Evolutionary conservation across 2,888 invertebrate species (phyloP).

Genomic region (Itoplectis maculator): DNA sequence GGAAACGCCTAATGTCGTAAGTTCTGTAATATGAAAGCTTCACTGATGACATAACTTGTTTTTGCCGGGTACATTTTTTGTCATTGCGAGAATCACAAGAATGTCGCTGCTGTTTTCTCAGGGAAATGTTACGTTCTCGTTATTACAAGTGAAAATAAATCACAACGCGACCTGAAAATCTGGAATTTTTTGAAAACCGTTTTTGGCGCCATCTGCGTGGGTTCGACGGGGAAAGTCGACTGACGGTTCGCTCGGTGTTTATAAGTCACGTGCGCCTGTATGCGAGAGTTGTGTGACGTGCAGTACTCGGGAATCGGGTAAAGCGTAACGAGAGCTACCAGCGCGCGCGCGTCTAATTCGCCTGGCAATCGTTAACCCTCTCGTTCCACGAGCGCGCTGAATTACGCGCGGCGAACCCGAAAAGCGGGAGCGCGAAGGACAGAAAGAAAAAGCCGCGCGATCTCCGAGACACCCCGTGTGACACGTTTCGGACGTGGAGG

Average conservation of each 20-base stretch:
- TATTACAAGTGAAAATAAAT: too few species aligned
- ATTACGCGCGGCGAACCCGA: not conserved
- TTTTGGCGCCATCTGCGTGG: constrained; percentile 53
- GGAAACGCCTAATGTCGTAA: too few species aligned
- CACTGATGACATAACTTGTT: too few species aligned
- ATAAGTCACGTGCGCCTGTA: not conserved
- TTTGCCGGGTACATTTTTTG: too few species aligned
- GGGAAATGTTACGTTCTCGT: too few species aligned
- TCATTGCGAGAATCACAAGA: too few species aligned
- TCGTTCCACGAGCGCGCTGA: not conserved
- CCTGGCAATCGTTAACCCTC: constrained; percentile 5
- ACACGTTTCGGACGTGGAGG: not conserved
- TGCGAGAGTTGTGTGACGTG: constrained; percentile 7
- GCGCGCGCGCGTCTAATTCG: constrained; percentile 19
- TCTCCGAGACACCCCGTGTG: not conserved
- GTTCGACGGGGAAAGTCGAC: constrained; percentile 11
- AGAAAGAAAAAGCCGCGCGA: not conserved
- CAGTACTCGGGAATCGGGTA: not conserved
- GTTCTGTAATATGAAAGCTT: too few species aligned
- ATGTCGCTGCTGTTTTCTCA: too few species aligned
- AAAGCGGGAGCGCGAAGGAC: not conserved
- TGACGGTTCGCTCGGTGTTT: constrained; percentile 48
- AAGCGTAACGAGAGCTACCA: constrained; percentile 5
- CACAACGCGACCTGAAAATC: not conserved
- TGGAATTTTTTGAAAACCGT: constrained; percentile 44